Conservation (phyloP, 2,888 invertebrate genomes). For the Drosophila meridiana region DNA sequence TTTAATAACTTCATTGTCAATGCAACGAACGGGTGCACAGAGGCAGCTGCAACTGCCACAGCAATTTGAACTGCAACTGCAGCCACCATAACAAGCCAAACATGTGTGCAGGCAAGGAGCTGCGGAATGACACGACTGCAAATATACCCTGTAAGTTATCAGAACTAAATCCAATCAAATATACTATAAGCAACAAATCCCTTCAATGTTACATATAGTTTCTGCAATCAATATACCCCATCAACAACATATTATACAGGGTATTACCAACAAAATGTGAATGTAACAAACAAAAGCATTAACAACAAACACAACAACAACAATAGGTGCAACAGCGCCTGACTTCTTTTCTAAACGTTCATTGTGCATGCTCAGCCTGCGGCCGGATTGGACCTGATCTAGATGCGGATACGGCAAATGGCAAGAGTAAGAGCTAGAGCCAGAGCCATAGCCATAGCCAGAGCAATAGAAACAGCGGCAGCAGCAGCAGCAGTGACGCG, state of each 20-base stretch:
- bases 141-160: slow-evolving; percentile 22
- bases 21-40: slow-evolving; percentile 66
- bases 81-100: slow-evolving; percentile 20
- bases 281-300: slow-evolving; percentile 24
- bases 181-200: no score
- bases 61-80: slow-evolving; percentile 22
- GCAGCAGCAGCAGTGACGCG: background rate
- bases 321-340: slow-evolving; percentile 54
- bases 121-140: background rate
- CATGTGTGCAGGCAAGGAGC: background rate
- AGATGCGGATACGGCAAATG: slow-evolving; percentile 42
- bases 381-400: slow-evolving; percentile 61
- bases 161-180: no score
- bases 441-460: background rate
- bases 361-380: slow-evolving; percentile 61
- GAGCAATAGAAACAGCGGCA: background rate
- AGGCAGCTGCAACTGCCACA: slow-evolving; percentile 16
- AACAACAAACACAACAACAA: slow-evolving; percentile 10
- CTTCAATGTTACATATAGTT: background rate
- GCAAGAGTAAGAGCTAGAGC: background rate
- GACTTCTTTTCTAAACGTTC: slow-evolving; percentile 54
- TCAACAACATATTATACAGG: background rate
- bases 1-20: slow-evolving; percentile 80
- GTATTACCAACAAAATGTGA: slow-evolving; percentile 33
- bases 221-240: background rate